Conservation (phyloP, 2,113 vertebrate species). For the Columba livia region DNA sequence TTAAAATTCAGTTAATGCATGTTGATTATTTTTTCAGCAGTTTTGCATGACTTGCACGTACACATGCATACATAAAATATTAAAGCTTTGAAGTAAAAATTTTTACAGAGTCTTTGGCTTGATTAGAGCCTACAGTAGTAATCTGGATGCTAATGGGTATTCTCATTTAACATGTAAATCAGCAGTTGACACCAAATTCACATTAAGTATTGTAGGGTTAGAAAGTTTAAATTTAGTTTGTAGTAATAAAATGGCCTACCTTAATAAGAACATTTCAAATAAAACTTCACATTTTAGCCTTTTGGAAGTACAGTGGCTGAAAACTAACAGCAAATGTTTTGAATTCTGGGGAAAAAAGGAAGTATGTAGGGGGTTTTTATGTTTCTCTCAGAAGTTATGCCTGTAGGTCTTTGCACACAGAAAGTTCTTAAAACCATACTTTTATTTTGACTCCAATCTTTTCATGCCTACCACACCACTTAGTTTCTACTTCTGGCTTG, state of each 20-base stretch:
- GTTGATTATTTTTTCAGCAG: background rate
- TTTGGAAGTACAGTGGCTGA: background rate
- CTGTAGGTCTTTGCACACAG: background rate
- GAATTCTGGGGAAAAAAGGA: background rate
- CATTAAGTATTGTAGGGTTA: background rate
- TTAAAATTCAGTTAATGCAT: background rate
- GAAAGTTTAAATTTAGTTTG: background rate
- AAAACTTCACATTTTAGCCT: background rate
- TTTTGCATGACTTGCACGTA: constrained; percentile 13
- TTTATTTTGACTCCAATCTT: background rate
- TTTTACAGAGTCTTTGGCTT: background rate
- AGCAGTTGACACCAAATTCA: background rate
- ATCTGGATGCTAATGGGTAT: background rate
- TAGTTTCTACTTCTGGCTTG: background rate
- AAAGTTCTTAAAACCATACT: background rate
- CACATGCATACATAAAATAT: background rate
- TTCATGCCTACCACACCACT: background rate
- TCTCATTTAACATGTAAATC: background rate
- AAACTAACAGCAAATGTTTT: background rate
- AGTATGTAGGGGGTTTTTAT: background rate
- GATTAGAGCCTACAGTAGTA: background rate
- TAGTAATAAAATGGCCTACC: background rate
- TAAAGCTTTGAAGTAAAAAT: background rate
- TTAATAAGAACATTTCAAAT: background rate
- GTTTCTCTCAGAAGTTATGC: background rate